phyloP scores from a whole-genome alignment of 2,797 vertebrate genomes.

The Myotis daubentonii region DNA sequence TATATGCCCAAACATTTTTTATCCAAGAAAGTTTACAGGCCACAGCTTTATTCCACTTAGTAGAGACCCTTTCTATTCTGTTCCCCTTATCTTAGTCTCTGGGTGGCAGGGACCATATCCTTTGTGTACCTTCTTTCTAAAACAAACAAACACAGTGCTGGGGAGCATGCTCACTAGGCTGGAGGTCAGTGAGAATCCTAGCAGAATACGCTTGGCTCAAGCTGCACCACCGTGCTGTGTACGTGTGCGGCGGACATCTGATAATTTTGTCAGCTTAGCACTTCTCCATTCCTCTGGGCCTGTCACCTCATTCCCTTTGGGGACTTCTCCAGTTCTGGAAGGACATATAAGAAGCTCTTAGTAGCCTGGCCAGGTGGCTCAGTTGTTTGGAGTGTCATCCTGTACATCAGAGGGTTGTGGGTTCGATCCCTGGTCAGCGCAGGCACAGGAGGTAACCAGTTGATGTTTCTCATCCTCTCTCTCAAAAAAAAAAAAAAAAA shows the following conservation, averaged over 20 bases:
- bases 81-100: not conserved
- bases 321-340: not conserved
- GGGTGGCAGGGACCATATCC: not conserved
- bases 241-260: not conserved
- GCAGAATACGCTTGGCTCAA: not conserved
- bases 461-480: not conserved
- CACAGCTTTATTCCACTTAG: not conserved
- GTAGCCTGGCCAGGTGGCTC: not conserved
- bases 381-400: not conserved
- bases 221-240: too few species aligned
- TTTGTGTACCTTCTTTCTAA: not conserved
- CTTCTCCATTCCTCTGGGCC: not conserved
- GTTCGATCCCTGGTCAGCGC: not conserved
- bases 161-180: not conserved
- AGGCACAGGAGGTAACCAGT: not conserved
- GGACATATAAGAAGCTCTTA: not conserved
- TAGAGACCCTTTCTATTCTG: not conserved
- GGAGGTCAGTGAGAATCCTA: not conserved
- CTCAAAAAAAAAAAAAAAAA: not conserved
- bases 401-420: not conserved
- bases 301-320: not conserved
- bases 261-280: not conserved
- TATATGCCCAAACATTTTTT: not conserved
- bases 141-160: too few species aligned
- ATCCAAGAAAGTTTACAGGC: not conserved